phyloP scores from a whole-genome alignment of 2,888 invertebrate genomes.

The Sinohyriopsis cumingii region DNA sequence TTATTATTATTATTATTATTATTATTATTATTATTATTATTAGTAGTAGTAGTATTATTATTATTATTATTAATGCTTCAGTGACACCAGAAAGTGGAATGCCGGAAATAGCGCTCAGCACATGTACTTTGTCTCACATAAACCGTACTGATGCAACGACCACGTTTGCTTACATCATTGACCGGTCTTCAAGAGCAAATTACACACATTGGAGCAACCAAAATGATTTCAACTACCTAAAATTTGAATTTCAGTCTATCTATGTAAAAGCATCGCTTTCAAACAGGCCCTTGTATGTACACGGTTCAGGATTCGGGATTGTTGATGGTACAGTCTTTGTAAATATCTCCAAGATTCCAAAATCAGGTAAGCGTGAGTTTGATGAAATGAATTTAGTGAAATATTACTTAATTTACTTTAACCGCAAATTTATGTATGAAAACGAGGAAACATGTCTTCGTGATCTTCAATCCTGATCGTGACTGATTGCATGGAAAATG shows the following conservation, averaged over 20 bases:
- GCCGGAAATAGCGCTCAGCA: not conserved
- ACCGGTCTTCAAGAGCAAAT: not conserved
- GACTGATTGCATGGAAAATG: too few relatives aligned
- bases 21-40: too few relatives aligned
- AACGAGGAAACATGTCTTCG: too few relatives aligned
- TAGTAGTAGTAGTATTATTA: too few relatives aligned
- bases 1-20: too few relatives aligned
- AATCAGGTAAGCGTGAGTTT: slow-evolving; percentile 1
- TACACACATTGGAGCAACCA: not conserved
- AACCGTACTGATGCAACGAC: slow-evolving; percentile 9
- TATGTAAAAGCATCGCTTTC: not conserved
- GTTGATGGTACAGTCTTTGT: not conserved
- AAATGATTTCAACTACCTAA: slow-evolving; percentile 7
- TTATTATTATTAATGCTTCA: too few relatives aligned
- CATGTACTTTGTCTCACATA: slow-evolving; percentile 9
- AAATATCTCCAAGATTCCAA: slow-evolving; percentile 2
- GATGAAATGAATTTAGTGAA: not conserved
- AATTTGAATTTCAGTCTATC: slow-evolving; percentile 9
- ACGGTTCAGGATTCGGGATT: slow-evolving; percentile 6
- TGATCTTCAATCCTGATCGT: too few relatives aligned
- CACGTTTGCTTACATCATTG: slow-evolving; percentile 11
- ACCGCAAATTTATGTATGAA: too few relatives aligned
- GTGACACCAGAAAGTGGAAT: too few relatives aligned
- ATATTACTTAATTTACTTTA: not conserved
- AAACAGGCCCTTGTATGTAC: slow-evolving; percentile 7